A percentile compares a stretch with the other conserved stretches of the same genome.
These are phyloP conservation scores for Melinopterus prodromus DNA, from an alignment of 2,888 invertebrate species.

Conservation along the genomic window DNA sequence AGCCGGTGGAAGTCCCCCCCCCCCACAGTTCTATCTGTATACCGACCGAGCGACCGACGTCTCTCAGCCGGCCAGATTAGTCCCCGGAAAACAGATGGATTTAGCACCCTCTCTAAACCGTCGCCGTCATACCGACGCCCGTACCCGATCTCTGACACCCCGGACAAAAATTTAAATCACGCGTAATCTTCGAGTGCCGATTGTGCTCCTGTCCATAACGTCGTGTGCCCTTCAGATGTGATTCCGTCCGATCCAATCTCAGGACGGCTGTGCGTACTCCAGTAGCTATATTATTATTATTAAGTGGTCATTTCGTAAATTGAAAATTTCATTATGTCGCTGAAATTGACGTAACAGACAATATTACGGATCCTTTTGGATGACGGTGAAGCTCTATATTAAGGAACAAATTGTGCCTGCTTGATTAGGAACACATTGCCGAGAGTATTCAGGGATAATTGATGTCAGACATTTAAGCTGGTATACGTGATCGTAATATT, in stretches of 20 bases:
- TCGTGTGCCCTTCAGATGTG: background rate
- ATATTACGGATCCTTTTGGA: too few relatives aligned
- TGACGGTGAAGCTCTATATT: too few relatives aligned
- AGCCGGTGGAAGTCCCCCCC: background rate
- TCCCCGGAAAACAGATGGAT: constrained; percentile 33
- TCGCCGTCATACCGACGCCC: constrained; percentile 4
- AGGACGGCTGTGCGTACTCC: background rate
- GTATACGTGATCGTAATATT: too few relatives aligned
- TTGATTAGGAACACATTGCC: too few relatives aligned
- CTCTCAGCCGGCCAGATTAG: background rate
- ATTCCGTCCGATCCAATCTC: background rate
- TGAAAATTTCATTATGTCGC: background rate
- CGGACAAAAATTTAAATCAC: background rate
- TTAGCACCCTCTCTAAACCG: constrained; percentile 21
- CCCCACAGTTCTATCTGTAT: background rate
- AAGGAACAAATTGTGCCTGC: too few relatives aligned
- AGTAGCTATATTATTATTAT: background rate
- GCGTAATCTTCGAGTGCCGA: constrained; percentile 28
- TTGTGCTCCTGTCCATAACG: constrained; percentile 5
- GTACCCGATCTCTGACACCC: background rate
- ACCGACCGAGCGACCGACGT: constrained; percentile 14
- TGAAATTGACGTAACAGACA: background rate
- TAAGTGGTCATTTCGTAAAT: background rate
- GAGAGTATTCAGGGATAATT: too few relatives aligned
- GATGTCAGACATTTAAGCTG: too few relatives aligned